Conservation (phyloP, 1,140 invertebrate species). For the Parapsyche elsis region DNA sequence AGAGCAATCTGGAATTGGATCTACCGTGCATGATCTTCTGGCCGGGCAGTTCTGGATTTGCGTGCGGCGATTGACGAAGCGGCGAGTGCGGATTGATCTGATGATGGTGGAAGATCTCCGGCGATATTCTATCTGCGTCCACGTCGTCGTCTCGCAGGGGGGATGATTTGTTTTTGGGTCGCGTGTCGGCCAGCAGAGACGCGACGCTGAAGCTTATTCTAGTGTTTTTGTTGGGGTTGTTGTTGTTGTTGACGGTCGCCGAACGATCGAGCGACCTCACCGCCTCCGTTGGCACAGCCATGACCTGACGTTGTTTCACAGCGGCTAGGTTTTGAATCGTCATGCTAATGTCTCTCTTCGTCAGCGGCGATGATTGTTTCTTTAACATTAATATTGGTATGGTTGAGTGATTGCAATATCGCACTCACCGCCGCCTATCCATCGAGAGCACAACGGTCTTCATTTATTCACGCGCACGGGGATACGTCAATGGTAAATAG, state of each 20-base stretch:
- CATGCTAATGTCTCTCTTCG: constrained; percentile 67
- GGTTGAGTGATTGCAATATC: constrained; percentile 57
- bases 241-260: constrained; percentile 61
- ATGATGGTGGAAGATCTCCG: constrained; percentile 65
- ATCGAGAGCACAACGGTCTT: neutral
- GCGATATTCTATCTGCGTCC: constrained; percentile 58
- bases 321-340: constrained; percentile 66
- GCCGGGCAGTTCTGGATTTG: constrained; percentile 64
- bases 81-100: constrained; percentile 64
- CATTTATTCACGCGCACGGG: neutral
- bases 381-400: constrained; percentile 53
- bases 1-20: constrained; percentile 50
- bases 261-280: constrained; percentile 61
- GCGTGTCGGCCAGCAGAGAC: constrained; percentile 74
- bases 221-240: constrained; percentile 61
- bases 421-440: constrained; percentile 60
- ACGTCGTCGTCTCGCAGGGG: constrained; percentile 60
- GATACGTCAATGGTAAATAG: neutral
- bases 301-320: constrained; percentile 64
- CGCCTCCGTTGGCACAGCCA: constrained; percentile 68
- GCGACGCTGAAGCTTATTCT: constrained; percentile 77
- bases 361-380: constrained; percentile 53
- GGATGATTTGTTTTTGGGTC: constrained; percentile 61
- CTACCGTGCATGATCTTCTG: constrained; percentile 59
- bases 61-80: constrained; percentile 62